Conservation (phyloP, 2,113 vertebrate species). For the Psittacula cyanocephala region DNA sequence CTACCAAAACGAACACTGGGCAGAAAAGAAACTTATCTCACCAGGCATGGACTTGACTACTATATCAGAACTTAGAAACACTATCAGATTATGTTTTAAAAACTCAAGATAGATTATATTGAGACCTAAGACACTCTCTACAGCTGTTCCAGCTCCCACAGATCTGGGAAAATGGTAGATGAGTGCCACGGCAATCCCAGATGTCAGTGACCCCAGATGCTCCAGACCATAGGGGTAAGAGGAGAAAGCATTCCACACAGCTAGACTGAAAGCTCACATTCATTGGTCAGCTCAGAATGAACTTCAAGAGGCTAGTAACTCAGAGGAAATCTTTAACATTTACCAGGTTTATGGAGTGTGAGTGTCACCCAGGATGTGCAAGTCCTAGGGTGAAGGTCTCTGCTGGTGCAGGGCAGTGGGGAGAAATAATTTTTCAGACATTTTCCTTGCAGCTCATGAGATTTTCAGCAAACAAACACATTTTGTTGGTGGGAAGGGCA, state of each 20-base stretch:
- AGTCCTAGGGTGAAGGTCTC: not conserved
- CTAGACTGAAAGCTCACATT: not conserved
- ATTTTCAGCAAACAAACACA: not conserved
- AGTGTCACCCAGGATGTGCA: not conserved
- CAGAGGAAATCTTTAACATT: not conserved
- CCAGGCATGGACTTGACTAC: not conserved
- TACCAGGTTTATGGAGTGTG: not conserved
- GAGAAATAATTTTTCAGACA: not conserved
- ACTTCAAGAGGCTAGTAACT: not conserved
- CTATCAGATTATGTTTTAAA: not conserved
- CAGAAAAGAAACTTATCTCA: not conserved
- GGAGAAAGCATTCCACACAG: not conserved
- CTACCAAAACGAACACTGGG: fast-evolving
- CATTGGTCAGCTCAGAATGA: not conserved
- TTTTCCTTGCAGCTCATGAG: not conserved
- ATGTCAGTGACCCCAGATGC: not conserved
- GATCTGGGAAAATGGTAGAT: not conserved
- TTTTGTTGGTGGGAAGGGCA: not conserved
- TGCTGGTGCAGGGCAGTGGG: not conserved
- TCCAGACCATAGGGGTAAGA: not conserved
- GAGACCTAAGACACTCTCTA: not conserved
- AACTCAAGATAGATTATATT: not conserved
- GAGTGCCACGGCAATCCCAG: not conserved
- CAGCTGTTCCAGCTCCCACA: not conserved
- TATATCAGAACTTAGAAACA: not conserved